Evolutionary conservation across 2,797 vertebrate species (phyloP), one percentile per base, ranked within the genome.

Genomic region (Huso huso): DNA sequence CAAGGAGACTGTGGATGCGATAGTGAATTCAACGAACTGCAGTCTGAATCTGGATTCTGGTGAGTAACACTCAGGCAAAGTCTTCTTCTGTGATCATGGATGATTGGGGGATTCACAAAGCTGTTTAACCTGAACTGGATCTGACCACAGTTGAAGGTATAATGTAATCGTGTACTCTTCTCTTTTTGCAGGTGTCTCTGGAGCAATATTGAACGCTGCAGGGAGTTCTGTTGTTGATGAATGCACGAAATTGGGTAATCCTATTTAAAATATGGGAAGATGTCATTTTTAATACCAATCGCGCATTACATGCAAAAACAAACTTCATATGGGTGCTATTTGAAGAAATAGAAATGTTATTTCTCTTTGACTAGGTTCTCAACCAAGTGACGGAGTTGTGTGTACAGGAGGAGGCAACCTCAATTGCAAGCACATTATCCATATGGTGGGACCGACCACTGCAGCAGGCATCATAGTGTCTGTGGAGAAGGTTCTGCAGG

Each of bases 21-120:
- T 83, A 6, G 82, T 83, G 57, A 84, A 82, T 69, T 83, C 79
- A 50, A 76, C 51, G 65, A 84, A 79, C 70, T 51, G 0, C 11
- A 52, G 9, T 51, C 72, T 84, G 18, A 60, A 81, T 69, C 79
- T 82, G 9, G 8, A 71, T 64, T 72, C 76, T 10, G 82, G 82
- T 82, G 68, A 69, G 69, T 18, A 5, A 18, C 10, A 8, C 9
- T 62, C 13, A n/a, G 23, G 63, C 10, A 53, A 7, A 5, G 8
- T 50, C 58, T 59, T 11, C 11, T 51, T 15, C 11, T 52, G 52
- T 49, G 49, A 11, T 48, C 48, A 4, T 48, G 52, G 48, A 15
- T 13, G 10, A 37, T 49, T 37, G 48, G 8, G 48, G 48, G 12
- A 15, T 50, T 15, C 50, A 12, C 13, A 51, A 61, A 18, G 50